Conservation (phyloP, 2,113 vertebrate genomes). For the Pycnonotus jocosus region DNA sequence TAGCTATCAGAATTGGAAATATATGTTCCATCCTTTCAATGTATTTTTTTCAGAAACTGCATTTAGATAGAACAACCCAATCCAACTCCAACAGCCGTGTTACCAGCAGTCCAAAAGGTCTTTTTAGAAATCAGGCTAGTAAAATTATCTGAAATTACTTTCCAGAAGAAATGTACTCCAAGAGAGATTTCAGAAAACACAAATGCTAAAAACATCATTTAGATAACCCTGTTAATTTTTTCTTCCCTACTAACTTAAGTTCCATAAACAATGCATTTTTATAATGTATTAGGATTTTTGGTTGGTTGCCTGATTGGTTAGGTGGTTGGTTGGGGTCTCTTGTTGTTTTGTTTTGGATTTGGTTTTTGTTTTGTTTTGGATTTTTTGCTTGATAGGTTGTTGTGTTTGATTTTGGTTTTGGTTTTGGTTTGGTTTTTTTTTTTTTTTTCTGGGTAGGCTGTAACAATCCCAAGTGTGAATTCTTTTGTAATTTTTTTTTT, state of each 20-base stretch:
- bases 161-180: neutral
- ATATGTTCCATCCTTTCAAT: neutral
- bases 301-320: neutral
- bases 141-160: neutral
- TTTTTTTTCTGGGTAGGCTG: neutral
- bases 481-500: neutral
- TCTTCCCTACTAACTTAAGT: neutral
- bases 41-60: neutral
- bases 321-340: neutral
- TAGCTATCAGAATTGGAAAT: neutral
- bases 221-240: neutral
- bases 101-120: neutral
- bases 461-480: neutral
- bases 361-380: neutral
- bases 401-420: neutral
- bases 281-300: neutral
- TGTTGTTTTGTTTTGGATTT: neutral
- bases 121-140: neutral
- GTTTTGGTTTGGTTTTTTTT: too few relatives aligned
- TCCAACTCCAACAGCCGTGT: neutral
- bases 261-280: neutral
- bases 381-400: neutral
- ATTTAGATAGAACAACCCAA: neutral
- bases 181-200: neutral
- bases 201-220: neutral